These are phyloP conservation scores for Drosophila kepulauana DNA, from an alignment of 1,140 invertebrate genomes.

Conservation along the genomic window DNA sequence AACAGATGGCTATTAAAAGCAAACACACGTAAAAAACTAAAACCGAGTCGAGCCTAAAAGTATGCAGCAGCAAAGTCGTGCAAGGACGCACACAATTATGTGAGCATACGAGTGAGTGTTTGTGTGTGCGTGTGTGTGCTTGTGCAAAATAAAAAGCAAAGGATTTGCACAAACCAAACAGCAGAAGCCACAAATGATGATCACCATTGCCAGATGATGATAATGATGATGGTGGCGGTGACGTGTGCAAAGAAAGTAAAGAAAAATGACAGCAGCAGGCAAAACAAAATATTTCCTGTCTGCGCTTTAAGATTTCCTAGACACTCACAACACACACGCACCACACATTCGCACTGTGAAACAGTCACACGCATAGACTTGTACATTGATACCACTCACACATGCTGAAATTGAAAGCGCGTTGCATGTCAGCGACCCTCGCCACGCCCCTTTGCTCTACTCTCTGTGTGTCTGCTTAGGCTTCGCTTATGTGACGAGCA, in stretches of 20 bases:
- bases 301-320: conserved; percentile 79
- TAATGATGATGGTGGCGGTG: conserved; percentile 40
- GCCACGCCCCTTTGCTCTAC: not conserved
- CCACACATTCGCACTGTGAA: not conserved
- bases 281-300: conserved; percentile 76
- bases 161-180: conserved; percentile 64
- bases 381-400: conserved; percentile 48
- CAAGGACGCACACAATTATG: conserved; percentile 60
- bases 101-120: not conserved
- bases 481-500: conserved; percentile 52
- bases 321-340: conserved; percentile 44
- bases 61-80: conserved; percentile 60
- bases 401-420: conserved; percentile 76
- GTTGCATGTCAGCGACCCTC: conserved; percentile 77
- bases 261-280: conserved; percentile 33
- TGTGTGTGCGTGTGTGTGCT: conserved; percentile 17
- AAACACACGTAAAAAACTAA: conserved; percentile 72
- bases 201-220: conserved; percentile 30
- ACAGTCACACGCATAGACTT: conserved; percentile 19
- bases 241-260: conserved; percentile 31
- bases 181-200: conserved; percentile 62
- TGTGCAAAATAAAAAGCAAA: conserved; percentile 54
- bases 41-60: conserved; percentile 64
- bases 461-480: conserved; percentile 33
- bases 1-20: conserved; percentile 78